A percentile compares a stretch with the other conserved stretches of the same genome.
phyloP scores from a whole-genome alignment of 2,113 vertebrate species.

The Narcine bancroftii region DNA sequence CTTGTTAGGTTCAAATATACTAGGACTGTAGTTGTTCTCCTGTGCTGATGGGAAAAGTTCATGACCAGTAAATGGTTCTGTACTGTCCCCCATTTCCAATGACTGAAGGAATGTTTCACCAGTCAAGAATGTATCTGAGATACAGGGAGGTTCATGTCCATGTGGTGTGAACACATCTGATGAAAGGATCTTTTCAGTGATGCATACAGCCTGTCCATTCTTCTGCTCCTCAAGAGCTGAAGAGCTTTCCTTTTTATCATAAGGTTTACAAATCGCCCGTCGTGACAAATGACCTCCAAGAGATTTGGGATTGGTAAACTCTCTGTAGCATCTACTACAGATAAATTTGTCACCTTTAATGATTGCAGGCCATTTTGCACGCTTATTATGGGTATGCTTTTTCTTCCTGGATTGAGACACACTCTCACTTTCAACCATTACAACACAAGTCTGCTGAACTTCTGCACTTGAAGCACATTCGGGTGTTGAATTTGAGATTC shows the following conservation, averaged over 20 bases:
- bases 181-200: constrained; percentile 79
- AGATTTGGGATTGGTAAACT: constrained; percentile 82
- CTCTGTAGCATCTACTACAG: constrained; percentile 82
- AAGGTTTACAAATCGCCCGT: constrained; percentile 76
- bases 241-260: constrained; percentile 70
- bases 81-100: constrained; percentile 55
- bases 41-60: constrained; percentile 57
- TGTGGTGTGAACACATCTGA: constrained; percentile 60
- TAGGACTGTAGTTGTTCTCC: constrained; percentile 49
- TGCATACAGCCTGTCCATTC: constrained; percentile 67
- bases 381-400: constrained; percentile 66
- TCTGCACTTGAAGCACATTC: neutral
- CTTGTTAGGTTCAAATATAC: constrained; percentile 58
- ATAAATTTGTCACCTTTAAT: constrained; percentile 85
- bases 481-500: neutral
- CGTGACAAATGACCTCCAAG: constrained; percentile 93
- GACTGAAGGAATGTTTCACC: constrained; percentile 62
- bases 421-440: constrained; percentile 47
- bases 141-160: constrained; percentile 58
- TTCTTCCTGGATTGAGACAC: constrained; percentile 55
- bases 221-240: constrained; percentile 62
- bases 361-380: constrained; percentile 89
- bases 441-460: constrained; percentile 43
- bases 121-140: constrained; percentile 56
- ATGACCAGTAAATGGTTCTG: constrained; percentile 58